Evolutionary conservation across 2,113 vertebrate genomes (phyloP).

Genomic region (Hippoglossus stenolepis): DNA sequence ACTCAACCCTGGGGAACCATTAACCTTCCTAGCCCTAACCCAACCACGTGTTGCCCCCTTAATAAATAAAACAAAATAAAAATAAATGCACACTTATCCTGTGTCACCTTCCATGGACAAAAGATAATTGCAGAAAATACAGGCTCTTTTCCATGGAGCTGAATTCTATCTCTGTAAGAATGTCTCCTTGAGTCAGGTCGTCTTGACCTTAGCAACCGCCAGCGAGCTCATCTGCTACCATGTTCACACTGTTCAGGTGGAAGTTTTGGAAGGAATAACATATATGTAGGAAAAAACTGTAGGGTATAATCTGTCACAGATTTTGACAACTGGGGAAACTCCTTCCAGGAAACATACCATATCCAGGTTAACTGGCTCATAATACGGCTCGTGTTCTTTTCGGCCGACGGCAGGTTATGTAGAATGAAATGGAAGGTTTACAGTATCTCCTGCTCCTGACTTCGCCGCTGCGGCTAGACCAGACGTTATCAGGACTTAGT

Average conservation of each 20-base stretch:
- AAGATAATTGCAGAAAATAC: background rate
- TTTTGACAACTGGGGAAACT: constrained; percentile 5
- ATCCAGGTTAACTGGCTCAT: constrained; percentile 23
- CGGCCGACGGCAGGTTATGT: constrained; percentile 39
- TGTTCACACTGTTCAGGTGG: background rate
- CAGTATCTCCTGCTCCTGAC: constrained; percentile 18
- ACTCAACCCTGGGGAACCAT: no score
- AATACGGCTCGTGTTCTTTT: constrained; percentile 19
- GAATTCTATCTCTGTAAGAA: background rate
- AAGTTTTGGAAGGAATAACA: background rate
- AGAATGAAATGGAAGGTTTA: constrained; percentile 29
- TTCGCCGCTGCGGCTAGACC: constrained; percentile 17
- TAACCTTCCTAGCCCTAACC: no score
- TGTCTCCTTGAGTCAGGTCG: background rate
- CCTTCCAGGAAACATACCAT: background rate
- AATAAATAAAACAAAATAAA: background rate
- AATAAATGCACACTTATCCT: constrained; percentile 1
- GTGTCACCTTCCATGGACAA: background rate
- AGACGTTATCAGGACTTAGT: constrained; percentile 24
- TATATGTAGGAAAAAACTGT: no score
- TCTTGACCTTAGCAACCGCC: constrained; percentile 8
- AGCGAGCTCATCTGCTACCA: constrained; percentile 2
- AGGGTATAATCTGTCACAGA: background rate
- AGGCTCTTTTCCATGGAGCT: background rate
- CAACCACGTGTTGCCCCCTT: no score